Conservation (phyloP, 2,888 invertebrate species). For the Brenthis hecate region DNA sequence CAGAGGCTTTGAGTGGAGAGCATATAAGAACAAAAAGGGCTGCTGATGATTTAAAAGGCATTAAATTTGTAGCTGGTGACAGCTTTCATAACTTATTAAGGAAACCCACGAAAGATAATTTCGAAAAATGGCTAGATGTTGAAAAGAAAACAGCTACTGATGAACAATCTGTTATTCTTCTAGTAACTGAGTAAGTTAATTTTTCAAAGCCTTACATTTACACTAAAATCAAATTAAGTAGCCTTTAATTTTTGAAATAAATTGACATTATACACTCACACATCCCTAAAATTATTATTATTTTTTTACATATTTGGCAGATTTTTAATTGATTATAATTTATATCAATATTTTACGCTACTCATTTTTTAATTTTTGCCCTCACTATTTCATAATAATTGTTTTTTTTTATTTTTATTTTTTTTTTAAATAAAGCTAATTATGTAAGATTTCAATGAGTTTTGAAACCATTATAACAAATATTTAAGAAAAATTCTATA, state of each 20-base stretch:
- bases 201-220: not conserved
- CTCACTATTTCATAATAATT: not conserved
- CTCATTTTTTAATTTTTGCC: not conserved
- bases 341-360: too few relatives aligned
- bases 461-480: too few relatives aligned
- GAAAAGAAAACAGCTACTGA: slow-evolving; percentile 89
- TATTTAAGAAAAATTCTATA: too few relatives aligned
- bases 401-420: too few relatives aligned
- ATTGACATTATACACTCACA: too few relatives aligned
- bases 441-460: too few relatives aligned
- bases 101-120: slow-evolving; percentile 89
- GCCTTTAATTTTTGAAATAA: too few relatives aligned
- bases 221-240: not conserved
- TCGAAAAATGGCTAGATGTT: slow-evolving; percentile 89
- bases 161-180: slow-evolving; percentile 90
- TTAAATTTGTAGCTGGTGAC: slow-evolving; percentile 88
- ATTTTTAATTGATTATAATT: too few relatives aligned
- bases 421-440: too few relatives aligned
- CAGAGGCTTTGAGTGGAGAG: slow-evolving; percentile 79
- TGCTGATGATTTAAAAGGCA: slow-evolving; percentile 83
- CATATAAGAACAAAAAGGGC: slow-evolving; percentile 81
- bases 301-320: too few relatives aligned
- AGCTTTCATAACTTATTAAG: slow-evolving; percentile 88
- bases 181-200: slow-evolving; percentile 88
- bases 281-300: too few relatives aligned